Conservation (phyloP, 1,140 invertebrate species). For the Megalonaias nervosa region DNA sequence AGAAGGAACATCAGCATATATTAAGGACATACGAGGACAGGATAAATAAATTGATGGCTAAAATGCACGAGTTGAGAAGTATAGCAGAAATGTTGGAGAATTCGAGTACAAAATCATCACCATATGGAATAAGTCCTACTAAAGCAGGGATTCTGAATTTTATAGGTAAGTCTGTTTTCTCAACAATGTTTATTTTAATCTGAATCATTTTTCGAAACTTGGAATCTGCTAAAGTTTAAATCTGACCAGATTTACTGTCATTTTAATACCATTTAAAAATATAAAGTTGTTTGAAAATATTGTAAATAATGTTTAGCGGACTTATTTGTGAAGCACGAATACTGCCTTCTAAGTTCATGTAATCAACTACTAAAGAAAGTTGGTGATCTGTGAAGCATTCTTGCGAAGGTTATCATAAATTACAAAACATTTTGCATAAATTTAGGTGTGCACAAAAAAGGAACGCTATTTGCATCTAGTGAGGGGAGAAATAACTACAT, state of each 20-base stretch:
- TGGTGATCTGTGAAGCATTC: too few relatives aligned
- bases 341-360: too few relatives aligned
- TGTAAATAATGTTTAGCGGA: too few relatives aligned
- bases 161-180: constrained; percentile 46
- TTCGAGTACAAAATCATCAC: constrained; percentile 62
- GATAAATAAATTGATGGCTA: constrained; percentile 67
- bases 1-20: constrained; percentile 62
- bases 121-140: constrained; percentile 57
- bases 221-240: not conserved
- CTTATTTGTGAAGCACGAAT: too few relatives aligned
- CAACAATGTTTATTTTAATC: not conserved
- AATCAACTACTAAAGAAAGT: too few relatives aligned
- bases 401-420: too few relatives aligned
- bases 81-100: constrained; percentile 69
- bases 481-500: too few relatives aligned
- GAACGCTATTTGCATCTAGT: too few relatives aligned
- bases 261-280: too few relatives aligned
- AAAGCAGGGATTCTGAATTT: constrained; percentile 54
- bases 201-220: not conserved
- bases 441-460: too few relatives aligned
- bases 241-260: not conserved
- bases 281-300: too few relatives aligned
- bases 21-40: constrained; percentile 64
- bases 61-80: constrained; percentile 65
- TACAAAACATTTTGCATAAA: too few relatives aligned